Evolutionary conservation across 2,113 vertebrate genomes (phyloP), one percentile per base, ranked within the genome.

Genomic region (Microcebus lehilahytsara): DNA sequence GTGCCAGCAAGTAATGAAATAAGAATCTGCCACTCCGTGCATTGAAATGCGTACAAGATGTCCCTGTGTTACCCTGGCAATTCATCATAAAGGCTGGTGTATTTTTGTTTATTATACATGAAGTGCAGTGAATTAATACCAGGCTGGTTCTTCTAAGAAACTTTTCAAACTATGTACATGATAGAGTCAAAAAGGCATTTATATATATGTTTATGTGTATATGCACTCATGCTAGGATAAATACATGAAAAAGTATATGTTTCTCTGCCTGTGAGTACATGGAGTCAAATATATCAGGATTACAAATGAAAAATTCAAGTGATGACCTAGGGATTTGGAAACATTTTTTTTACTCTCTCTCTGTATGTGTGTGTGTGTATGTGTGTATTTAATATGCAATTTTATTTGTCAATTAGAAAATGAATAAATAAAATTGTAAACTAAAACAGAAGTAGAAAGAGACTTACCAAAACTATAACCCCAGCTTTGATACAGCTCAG

Each of bases 41-140:
- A 99, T 99, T 99, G 99, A 99, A 99, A 99, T 99, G 99, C 99
- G 99, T 99, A 99, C 99, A 99, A 99, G 99, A 99, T 99, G 99
- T 99, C 99, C 99, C 99, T 98, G 98, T 95, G 98, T 99, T 99
- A 99, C 99, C 98, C 98, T 97, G 97, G 99, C 99, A 99, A 99
- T 99, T 99, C 98, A 99, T 99, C 99, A 99, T 99, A 99, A 99
- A 99, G 99, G 99, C 98, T 96, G 69, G 98, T 96, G 98, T 98
- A 98, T 98, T 99, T 99, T 99, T 99, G 98, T 99, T 99, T 99
- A 99, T 99, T 99, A 99, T 99, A 99, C 99, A 99, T 99, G 99
- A 99, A 99, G 98, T 98, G 97, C 98, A 98, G 98, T 99, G 99
- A 99, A 99, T 99, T 99, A 99, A 99, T 99, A 99, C 98, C 98